phyloP scores from a whole-genome alignment of 2,113 vertebrate genomes.

The Apistogramma diplotaenia region DNA sequence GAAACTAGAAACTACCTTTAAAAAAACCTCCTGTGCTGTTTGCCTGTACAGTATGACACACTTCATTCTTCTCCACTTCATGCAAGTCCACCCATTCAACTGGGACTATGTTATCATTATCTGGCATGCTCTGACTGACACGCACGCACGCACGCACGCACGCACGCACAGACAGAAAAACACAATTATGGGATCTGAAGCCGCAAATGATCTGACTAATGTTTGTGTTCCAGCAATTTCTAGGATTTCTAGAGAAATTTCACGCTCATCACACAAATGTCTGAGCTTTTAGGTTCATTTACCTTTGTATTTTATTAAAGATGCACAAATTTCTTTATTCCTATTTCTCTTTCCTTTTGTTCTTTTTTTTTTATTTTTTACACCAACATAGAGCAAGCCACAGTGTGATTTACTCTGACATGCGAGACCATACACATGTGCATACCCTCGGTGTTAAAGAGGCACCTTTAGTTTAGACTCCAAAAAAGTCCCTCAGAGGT shows the following conservation, averaged over 20 bases:
- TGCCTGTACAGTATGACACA: constrained; percentile 34
- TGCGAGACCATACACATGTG: constrained; percentile 21
- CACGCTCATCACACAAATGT: background rate
- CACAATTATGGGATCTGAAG: constrained; percentile 21
- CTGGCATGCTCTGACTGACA: constrained; percentile 28
- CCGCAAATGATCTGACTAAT: constrained; percentile 25
- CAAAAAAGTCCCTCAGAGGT: constrained; percentile 22
- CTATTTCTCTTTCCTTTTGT: background rate
- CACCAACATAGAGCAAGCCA: constrained; percentile 1
- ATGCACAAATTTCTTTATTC: background rate
- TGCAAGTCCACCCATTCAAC: constrained; percentile 63
- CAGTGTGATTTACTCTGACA: constrained; percentile 10
- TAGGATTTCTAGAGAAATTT: background rate
- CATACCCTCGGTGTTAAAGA: background rate
- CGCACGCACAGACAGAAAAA: background rate
- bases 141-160: background rate
- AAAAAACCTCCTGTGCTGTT: constrained; percentile 14
- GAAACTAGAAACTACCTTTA: background rate
- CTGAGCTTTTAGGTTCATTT: background rate
- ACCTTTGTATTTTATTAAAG: background rate
- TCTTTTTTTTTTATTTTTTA: background rate
- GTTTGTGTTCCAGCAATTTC: constrained; percentile 13
- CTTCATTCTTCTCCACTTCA: constrained; percentile 42
- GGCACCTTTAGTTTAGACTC: constrained; percentile 34
- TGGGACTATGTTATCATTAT: constrained; percentile 65